Conservation (phyloP, 2,888 invertebrate species). For the Cetonia aurata region DNA sequence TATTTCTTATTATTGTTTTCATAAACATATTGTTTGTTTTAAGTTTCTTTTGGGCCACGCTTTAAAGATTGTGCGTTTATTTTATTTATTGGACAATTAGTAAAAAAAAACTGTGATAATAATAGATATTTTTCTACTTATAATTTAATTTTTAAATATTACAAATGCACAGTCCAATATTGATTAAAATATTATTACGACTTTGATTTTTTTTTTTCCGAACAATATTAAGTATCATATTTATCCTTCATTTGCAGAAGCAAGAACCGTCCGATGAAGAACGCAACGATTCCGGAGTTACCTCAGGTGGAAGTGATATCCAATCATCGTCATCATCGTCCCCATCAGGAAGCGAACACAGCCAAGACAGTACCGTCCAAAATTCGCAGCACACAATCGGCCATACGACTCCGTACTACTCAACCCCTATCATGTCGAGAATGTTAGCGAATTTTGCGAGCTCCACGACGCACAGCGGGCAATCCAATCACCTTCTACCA, state of each 20-base stretch:
- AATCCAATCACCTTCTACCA: conserved; percentile 6
- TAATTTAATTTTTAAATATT: no score
- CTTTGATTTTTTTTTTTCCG: not conserved
- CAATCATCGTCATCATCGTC: conserved; percentile 72
- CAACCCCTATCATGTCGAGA: conserved; percentile 43
- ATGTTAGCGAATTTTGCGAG: conserved; percentile 64
- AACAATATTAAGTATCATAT: no score
- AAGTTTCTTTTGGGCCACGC: no score
- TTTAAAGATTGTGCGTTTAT: no score
- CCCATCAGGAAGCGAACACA: conserved; percentile 68
- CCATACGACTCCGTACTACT: conserved; percentile 39
- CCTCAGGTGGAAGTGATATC: conserved; percentile 74
- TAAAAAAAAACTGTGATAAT: no score
- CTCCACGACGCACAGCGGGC: conserved; percentile 69
- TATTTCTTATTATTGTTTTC: no score
- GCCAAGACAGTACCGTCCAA: conserved; percentile 52
- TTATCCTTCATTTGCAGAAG: conserved; percentile 67
- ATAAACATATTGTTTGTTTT: no score
- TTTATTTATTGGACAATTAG: no score
- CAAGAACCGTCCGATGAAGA: conserved; percentile 67
- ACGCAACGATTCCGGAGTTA: conserved; percentile 72
- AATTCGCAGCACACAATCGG: conserved; percentile 37
- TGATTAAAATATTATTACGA: not conserved
- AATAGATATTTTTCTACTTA: no score
- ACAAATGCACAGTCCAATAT: no score